A percentile compares a stretch with the other conserved stretches of the same genome.
These are phyloP conservation scores for Drosophila subpulchrella DNA, from an alignment of 1,140 invertebrate species.

Conservation along the genomic window DNA sequence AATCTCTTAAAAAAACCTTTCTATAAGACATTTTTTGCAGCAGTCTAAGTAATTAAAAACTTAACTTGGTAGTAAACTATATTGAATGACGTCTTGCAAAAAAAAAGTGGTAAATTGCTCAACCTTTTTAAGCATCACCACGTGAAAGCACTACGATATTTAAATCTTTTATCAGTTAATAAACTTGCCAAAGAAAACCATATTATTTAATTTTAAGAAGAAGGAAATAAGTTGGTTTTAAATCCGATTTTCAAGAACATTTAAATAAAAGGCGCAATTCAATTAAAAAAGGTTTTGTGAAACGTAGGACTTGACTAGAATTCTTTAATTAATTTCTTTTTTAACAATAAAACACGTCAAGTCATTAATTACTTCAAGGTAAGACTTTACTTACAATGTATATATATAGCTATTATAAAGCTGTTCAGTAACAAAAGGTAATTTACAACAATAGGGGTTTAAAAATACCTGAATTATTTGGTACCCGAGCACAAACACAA, in stretches of 20 bases:
- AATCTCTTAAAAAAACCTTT: no score
- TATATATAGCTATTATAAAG: conserved; percentile 27
- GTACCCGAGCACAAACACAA: neutral
- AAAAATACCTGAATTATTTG: conserved; percentile 1
- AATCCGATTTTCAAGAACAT: no score
- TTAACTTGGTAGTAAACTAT: neutral
- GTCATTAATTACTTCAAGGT: conserved; percentile 1
- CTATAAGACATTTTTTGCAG: no score
- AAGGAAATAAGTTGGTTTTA: no score
- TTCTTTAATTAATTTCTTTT: neutral
- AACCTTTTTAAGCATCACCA: neutral
- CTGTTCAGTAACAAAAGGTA: conserved; percentile 23
- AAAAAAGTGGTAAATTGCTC: neutral
- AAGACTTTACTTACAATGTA: conserved; percentile 29
- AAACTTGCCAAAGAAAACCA: no score
- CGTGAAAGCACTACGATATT: neutral
- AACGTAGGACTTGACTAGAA: no score
- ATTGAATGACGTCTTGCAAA: neutral
- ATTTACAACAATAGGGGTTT: conserved; percentile 15
- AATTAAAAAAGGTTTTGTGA: no score
- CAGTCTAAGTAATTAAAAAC: no score
- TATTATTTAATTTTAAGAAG: no score
- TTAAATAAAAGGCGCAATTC: no score
- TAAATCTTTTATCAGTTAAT: no score
- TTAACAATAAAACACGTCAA: neutral